Percentiles rank a stretch among this genome's conserved stretches.
Conservation (phyloP, 2,113 vertebrate species). For the Cavia aperea region DNA sequence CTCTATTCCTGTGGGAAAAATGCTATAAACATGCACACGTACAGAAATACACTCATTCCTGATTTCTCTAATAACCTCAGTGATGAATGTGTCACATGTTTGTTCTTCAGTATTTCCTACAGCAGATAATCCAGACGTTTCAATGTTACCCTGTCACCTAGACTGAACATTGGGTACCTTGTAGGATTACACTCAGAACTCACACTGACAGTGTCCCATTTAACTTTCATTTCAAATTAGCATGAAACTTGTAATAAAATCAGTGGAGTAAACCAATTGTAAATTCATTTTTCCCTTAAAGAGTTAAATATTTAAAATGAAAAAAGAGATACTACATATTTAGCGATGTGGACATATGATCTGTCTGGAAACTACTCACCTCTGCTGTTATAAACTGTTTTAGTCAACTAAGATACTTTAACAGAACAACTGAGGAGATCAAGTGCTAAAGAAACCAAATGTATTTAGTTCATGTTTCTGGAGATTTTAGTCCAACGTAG, state of each 20-base stretch:
- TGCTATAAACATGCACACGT: background rate
- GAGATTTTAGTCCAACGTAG: background rate
- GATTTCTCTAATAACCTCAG: background rate
- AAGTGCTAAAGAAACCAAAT: background rate
- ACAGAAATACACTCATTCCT: background rate
- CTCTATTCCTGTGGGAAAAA: background rate
- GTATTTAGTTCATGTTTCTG: background rate
- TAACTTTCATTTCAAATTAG: background rate
- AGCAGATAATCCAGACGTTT: background rate
- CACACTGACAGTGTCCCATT: background rate
- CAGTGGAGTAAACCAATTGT: background rate
- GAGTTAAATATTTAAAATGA: background rate
- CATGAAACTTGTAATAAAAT: background rate
- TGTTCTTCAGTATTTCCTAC: background rate
- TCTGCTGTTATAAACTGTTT: background rate
- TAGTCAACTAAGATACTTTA: background rate
- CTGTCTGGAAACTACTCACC: background rate
- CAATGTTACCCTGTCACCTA: background rate
- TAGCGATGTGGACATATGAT: background rate
- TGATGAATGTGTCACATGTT: background rate
- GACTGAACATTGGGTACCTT: background rate
- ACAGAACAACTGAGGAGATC: background rate
- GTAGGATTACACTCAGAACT: background rate
- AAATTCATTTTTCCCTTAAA: background rate
- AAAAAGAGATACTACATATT: background rate